Base-by-base conservation (phyloP, 2,797 vertebrate species). In the Epinephelus malabaricus region DNA sequence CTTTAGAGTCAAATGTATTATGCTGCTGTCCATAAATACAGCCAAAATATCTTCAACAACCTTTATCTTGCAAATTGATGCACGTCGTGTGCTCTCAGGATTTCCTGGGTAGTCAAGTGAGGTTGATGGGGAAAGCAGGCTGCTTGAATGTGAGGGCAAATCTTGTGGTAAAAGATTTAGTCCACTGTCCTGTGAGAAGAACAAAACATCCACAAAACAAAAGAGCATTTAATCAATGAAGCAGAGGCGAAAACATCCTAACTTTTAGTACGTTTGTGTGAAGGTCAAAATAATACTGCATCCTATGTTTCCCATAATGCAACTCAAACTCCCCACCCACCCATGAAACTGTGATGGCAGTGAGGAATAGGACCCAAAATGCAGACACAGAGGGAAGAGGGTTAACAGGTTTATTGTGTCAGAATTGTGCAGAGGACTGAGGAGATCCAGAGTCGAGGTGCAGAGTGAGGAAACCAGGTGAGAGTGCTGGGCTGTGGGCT, bases 11-110 rank as follows among this genome's bases (percentile, higher is more conserved):
- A 6, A 3, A 74, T 55, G 45, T 17, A 82, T 60, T 12, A 86
- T 75, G 19, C 49, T 80, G 40, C 45, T 71, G 62, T 84, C 63
- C 50, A 69, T 82, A 21, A 85, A 86, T 18, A 80, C 45, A 45
- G 60, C 45, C 65, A 86, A 30, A 85, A 88, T 73, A 77, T 86
- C 71, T 10, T 83, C 61, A 38, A 76, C n/a, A 69, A 81, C 69
- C 56, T 76, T 88, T 7, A 83, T 38, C 66, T 77, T 80, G 34
- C 17, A 8, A 73, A 86, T 34, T 64, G 43, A 66, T 15, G 30
- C 58, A 63, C 0, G 15, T 19, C 0, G 10, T 43, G 15, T 3
- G 10, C 2, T 56, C 19, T 67, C 13, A 47, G 21, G 25, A 59
- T 66, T 67, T 50, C 69, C 69, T 55, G 65, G 7, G 4, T 66